Evolutionary conservation across 1,140 invertebrate genomes (phyloP).

Genomic region (Bombus waltoni): DNA sequence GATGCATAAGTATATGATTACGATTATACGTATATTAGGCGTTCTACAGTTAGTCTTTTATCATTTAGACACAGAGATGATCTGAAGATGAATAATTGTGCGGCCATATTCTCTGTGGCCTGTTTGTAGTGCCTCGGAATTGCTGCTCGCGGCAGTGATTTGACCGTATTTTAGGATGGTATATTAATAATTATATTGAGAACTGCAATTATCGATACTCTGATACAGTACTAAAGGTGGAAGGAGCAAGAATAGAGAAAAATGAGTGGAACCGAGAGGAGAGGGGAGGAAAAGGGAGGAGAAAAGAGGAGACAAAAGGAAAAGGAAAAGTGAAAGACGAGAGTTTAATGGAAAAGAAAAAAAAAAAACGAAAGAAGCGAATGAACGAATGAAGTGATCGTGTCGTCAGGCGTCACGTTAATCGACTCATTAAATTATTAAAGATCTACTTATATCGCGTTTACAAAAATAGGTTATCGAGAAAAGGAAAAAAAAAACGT

Average conservation of each 20-base stretch:
- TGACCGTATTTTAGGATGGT: slow-evolving; percentile 82
- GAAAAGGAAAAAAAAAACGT: slow-evolving; percentile 43
- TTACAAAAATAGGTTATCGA: slow-evolving; percentile 41
- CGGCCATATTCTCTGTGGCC: slow-evolving; percentile 82
- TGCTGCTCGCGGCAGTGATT: slow-evolving; percentile 82
- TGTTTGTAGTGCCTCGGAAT: slow-evolving; percentile 84
- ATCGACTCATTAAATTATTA: slow-evolving; percentile 79
- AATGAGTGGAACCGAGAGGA: slow-evolving; percentile 13
- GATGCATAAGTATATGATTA: slow-evolving; percentile 77
- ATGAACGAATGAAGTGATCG: slow-evolving; percentile 61
- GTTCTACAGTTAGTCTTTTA: slow-evolving; percentile 78
- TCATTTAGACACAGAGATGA: slow-evolving; percentile 79
- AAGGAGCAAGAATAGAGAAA: slow-evolving; percentile 30
- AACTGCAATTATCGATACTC: slow-evolving; percentile 80
- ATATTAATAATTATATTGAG: slow-evolving; percentile 78
- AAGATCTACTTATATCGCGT: slow-evolving; percentile 69
- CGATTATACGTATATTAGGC: slow-evolving; percentile 77
- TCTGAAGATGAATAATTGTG: slow-evolving; percentile 79
- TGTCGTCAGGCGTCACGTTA: slow-evolving; percentile 78
- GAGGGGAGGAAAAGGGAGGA: slow-evolving; percentile 4
- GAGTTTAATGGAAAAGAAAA: neutral
- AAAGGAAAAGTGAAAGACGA: slow-evolving; percentile 32
- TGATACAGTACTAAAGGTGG: slow-evolving; percentile 75
- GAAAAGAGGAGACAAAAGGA: slow-evolving; percentile 1
- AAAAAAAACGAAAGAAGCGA: slow-evolving; percentile 40